Conservation (phyloP, 2,888 invertebrate species). For the Macrosoma leucophasiata region DNA sequence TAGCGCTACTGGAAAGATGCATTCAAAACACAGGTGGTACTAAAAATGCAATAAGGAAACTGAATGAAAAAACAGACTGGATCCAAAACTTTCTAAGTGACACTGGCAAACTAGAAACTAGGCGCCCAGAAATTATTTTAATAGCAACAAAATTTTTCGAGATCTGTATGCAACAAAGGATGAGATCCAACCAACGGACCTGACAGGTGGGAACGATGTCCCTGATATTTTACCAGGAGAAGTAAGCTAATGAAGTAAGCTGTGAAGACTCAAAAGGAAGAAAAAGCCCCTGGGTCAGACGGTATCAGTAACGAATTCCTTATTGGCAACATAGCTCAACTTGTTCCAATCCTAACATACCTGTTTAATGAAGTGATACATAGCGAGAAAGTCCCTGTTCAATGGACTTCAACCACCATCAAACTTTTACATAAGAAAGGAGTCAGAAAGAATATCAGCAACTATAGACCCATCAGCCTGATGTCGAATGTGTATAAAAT, state of each 20-base stretch:
- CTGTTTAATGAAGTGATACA: slow-evolving; percentile 14
- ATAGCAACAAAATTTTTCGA: slow-evolving; percentile 5
- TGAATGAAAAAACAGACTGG: slow-evolving; percentile 16
- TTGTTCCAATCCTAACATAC: slow-evolving; percentile 5
- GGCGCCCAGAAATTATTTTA: slow-evolving; percentile 7
- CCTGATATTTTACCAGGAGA: slow-evolving; percentile 6
- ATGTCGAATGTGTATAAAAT: slow-evolving; percentile 9
- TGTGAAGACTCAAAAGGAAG: slow-evolving; percentile 12
- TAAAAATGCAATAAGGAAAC: slow-evolving; percentile 21
- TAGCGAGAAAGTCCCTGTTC: slow-evolving; percentile 6
- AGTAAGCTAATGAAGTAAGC: slow-evolving; percentile 8
- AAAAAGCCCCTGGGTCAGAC: slow-evolving; percentile 11
- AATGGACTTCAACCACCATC: slow-evolving; percentile 14
- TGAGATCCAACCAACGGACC: background rate
- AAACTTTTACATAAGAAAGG: slow-evolving; percentile 13
- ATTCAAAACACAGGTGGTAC: no score
- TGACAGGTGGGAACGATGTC: slow-evolving; percentile 1
- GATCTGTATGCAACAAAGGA: no score
- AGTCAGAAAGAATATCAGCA: slow-evolving; percentile 7
- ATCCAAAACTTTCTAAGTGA: slow-evolving; percentile 7
- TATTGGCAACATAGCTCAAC: slow-evolving; percentile 1
- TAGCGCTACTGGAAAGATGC: no score
- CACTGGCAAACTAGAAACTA: background rate
- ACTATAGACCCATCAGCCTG: slow-evolving; percentile 10
- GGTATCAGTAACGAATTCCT: slow-evolving; percentile 10